A percentile compares a stretch with the other conserved stretches of the same genome.
Conservation (phyloP, 35 echinoderm and acorn worm species). For the Nesometra sesokonis region DNA sequence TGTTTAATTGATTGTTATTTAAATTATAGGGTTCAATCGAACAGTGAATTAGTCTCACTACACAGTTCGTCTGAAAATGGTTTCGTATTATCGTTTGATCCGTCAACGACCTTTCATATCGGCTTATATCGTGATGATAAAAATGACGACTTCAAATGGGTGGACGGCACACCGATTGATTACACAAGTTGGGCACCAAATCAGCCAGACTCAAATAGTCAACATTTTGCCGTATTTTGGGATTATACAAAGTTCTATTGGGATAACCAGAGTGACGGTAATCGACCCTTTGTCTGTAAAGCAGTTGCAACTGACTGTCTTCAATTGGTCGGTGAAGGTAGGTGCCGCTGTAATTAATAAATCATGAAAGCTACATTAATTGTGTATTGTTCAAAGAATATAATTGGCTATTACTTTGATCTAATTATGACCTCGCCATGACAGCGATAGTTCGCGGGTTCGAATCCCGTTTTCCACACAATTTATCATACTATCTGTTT, state of each 20-base stretch:
- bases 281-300: background rate
- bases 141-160: background rate
- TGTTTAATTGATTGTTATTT: no score
- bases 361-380: no score
- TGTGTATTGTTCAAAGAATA: no score
- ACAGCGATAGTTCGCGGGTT: no score
- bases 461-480: no score
- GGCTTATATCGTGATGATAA: background rate
- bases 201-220: background rate
- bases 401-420: no score
- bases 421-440: no score
- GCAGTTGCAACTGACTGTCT: background rate
- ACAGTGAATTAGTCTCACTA: background rate
- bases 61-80: background rate
- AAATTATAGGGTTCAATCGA: background rate
- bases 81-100: background rate
- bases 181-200: background rate
- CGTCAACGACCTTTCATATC: background rate
- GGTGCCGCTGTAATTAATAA: background rate
- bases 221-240: background rate
- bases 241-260: background rate
- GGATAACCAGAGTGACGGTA: background rate
- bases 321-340: background rate
- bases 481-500: no score
- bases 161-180: background rate